phyloP scores from a whole-genome alignment of 2,888 invertebrate genomes.

The Dysmachus trigonus region DNA sequence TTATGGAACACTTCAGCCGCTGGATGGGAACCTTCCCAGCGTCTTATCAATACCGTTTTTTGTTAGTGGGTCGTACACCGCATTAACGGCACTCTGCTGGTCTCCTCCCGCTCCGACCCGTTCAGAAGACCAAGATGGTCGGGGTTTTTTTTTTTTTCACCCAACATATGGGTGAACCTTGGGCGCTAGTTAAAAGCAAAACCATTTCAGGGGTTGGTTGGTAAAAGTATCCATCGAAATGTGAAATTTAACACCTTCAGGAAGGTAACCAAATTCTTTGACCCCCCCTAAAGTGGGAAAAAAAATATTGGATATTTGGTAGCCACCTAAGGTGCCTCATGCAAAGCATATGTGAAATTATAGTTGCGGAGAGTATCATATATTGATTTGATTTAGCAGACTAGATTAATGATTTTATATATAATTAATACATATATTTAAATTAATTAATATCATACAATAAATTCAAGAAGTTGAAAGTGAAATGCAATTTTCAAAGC shows the following conservation, averaged over 20 bases:
- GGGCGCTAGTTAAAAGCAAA: not conserved
- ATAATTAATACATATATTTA: no score
- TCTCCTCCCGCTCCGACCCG: not conserved
- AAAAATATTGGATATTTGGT: not conserved
- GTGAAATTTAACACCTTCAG: not conserved
- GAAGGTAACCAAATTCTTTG: not conserved
- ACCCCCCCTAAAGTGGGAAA: not conserved
- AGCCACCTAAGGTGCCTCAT: not conserved
- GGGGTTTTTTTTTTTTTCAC: not conserved
- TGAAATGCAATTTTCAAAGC: no score
- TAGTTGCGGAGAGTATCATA: not conserved
- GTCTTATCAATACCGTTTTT: not conserved
- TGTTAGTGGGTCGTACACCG: not conserved
- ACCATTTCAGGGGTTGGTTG: not conserved
- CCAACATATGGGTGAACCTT: not conserved
- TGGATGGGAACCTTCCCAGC: conserved; percentile 32
- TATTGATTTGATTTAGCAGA: not conserved
- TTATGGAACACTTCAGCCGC: conserved; percentile 37
- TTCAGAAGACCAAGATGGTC: not conserved
- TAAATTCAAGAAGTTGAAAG: no score
- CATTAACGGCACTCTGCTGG: not conserved
- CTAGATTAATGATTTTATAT: no score
- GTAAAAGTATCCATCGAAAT: not conserved
- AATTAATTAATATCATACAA: no score
- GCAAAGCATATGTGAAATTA: not conserved